Conservation (phyloP, 2,797 vertebrate genomes). For the Hydrophis major region DNA sequence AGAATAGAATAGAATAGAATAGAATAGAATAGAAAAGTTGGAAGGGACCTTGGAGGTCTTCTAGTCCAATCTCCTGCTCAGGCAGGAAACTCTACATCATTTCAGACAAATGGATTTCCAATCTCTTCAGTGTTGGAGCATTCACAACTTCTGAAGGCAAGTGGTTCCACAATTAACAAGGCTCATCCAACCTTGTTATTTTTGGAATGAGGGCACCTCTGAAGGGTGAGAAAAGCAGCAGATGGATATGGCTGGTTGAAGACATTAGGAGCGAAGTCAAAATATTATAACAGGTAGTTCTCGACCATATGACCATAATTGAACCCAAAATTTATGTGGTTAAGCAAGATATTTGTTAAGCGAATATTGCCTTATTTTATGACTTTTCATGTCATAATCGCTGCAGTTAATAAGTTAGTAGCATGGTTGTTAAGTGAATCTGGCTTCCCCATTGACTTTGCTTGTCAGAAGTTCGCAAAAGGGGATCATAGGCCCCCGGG, state of each 20-base stretch:
- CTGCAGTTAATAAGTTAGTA: not conserved
- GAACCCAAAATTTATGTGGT: not conserved
- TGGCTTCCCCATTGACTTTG: no score
- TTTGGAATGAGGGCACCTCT: not conserved
- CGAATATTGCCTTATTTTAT: not conserved
- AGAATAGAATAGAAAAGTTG: not conserved
- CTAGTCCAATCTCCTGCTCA: not conserved
- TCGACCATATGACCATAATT: no score
- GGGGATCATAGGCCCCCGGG: fast-evolving
- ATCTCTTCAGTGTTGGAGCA: not conserved
- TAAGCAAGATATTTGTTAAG: not conserved
- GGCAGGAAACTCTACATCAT: not conserved
- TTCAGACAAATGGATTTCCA: not conserved
- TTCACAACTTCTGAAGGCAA: not conserved
- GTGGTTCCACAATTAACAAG: not conserved
- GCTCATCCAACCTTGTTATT: not conserved
- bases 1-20: no score
- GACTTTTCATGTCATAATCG: not conserved
- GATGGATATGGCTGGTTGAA: not conserved
- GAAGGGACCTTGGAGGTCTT: not conserved
- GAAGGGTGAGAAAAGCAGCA: not conserved
- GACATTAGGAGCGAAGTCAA: not conserved
- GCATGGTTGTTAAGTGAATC: not conserved
- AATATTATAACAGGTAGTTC: not conserved
- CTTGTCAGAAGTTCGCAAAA: not conserved